Base-by-base conservation (phyloP, 2,113 vertebrate species). In the Ammospiza caudacuta region DNA sequence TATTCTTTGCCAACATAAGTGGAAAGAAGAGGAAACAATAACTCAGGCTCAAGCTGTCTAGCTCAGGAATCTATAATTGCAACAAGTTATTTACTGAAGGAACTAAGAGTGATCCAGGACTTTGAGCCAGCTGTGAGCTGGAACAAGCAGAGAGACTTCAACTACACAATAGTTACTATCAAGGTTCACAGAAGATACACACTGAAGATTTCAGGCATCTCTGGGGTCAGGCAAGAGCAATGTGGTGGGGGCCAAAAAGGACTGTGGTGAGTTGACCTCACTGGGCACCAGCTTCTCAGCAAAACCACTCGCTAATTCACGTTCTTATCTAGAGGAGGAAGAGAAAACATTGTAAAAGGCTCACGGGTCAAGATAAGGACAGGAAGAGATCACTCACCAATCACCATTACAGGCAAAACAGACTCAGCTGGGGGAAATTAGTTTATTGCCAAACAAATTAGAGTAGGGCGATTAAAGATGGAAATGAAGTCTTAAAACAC, bases 41-140 rank as follows among this genome's bases (percentile, higher is more conserved):
- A 89, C 39, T 31, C 28, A 35, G 27, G 17, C 10, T 35, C 63
- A 67, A 57, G 10, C 17, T 24, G 5, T 19, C 33, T 43, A 43
- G 47, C 33, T 81, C n/a, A 85, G 24, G 35, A 74, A 64, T 18
- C 43, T 59, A 63, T 39, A 82, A 25, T 10, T 67, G 12, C 73
- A 84, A 61, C 33, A 31, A 79, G n/a, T 75, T 70, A 55, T 58
- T 90, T 93, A 72, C 46, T 57, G 23, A 51, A 70, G 41, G 25
- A 87, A 18, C 43, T 58, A 18, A 52, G 47, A 72, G 13, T 22
- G 15, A 73, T 76, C 59, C 5, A 5, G 20, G 29, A 52, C 46
- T 67, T 16, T 0, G 0, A n/a, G 20, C 12, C 57, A 88, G 47
- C 47, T 67, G 25, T 5, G 0, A 84, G 12, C 29, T 29, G 8